These are phyloP conservation scores for Argyresthia albistria DNA, from an alignment of 2,888 invertebrate genomes.

Conservation along the genomic window DNA sequence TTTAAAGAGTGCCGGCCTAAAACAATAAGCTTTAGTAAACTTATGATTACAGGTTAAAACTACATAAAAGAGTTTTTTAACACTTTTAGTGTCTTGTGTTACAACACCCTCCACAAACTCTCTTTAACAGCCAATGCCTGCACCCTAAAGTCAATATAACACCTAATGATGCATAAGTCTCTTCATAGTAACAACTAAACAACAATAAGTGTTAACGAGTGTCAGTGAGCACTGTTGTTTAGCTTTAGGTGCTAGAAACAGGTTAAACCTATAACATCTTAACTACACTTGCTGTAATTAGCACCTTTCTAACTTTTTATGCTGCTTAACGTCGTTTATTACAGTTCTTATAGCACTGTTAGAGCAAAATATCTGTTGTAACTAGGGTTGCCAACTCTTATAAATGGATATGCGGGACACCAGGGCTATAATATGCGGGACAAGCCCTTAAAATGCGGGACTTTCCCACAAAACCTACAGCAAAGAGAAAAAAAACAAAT, in stretches of 20 bases:
- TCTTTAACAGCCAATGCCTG: background rate
- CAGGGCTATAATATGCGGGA: no score
- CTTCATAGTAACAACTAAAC: background rate
- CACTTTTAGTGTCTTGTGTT: background rate
- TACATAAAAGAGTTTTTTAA: no score
- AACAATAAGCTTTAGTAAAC: background rate
- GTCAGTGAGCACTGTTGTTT: conserved; percentile 1
- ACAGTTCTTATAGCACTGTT: conserved; percentile 2
- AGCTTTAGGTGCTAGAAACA: conserved; percentile 2
- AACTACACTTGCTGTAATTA: background rate
- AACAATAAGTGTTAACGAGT: background rate
- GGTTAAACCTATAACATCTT: conserved; percentile 2
- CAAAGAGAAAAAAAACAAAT: no score
- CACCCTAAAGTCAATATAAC: background rate
- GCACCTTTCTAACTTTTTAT: background rate
- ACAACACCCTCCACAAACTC: background rate
- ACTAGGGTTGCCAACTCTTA: no score
- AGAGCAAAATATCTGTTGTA: background rate
- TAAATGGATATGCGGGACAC: no score
- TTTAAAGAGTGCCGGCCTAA: background rate
- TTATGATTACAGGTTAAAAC: conserved; percentile 1
- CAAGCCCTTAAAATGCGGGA: no score
- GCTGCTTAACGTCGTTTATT: conserved; percentile 1
- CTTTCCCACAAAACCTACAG: no score
- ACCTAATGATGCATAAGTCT: background rate